Evolutionary conservation across 2,797 vertebrate genomes (phyloP).

Genomic region (Pelochelys cantorii): DNA sequence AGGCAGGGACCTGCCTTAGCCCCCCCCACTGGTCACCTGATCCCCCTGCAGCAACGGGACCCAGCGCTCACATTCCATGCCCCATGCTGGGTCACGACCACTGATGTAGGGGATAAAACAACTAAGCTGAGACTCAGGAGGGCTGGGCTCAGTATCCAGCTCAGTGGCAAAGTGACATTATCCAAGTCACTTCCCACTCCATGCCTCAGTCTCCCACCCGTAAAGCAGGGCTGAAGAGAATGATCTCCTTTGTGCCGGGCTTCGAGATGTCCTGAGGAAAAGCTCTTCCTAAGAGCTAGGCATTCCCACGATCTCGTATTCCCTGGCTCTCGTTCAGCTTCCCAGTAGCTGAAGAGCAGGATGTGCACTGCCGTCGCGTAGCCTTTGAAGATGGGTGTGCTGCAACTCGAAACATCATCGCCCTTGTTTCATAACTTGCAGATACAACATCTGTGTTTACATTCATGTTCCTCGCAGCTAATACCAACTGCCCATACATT

Average conservation of each 20-base stretch:
- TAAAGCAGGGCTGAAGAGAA: background rate
- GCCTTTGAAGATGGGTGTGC: conserved; percentile 1
- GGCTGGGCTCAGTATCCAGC: background rate
- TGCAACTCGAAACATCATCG: conserved; percentile 14
- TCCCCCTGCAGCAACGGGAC: too few relatives aligned
- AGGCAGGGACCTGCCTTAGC: too few relatives aligned
- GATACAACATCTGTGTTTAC: background rate
- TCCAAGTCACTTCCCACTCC: background rate
- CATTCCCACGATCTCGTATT: background rate
- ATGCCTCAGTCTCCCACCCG: background rate
- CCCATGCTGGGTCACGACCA: too few relatives aligned
- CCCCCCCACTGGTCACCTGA: too few relatives aligned
- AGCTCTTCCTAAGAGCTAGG: background rate
- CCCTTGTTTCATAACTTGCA: background rate
- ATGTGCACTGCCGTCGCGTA: background rate
- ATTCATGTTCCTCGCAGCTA: background rate
- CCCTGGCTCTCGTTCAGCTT: background rate
- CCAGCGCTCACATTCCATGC: too few relatives aligned
- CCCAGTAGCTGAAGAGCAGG: conserved; percentile 31
- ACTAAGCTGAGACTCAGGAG: background rate
- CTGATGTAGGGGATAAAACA: background rate
- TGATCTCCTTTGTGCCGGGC: background rate
- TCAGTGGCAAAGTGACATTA: background rate
- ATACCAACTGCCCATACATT: background rate
- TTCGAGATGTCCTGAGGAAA: background rate